These are phyloP conservation scores for Bombus balteatus DNA, from an alignment of 1,140 invertebrate genomes.

Conservation along the genomic window DNA sequence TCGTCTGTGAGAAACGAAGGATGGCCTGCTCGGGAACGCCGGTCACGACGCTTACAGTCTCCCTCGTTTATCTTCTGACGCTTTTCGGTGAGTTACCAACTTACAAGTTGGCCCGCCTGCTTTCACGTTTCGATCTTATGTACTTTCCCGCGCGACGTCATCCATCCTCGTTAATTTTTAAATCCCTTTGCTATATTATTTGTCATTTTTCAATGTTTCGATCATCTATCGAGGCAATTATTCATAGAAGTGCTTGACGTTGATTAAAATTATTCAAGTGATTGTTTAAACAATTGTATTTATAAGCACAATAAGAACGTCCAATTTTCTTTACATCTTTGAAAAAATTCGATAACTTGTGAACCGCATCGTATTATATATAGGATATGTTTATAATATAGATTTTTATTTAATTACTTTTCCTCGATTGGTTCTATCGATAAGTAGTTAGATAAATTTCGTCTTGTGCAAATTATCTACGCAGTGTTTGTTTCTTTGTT, in stretches of 20 bases:
- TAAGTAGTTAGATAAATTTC: neutral
- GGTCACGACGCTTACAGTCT: slow-evolving; percentile 80
- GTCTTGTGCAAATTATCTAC: neutral
- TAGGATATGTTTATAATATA: neutral
- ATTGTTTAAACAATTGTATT: neutral
- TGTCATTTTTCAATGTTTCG: slow-evolving; percentile 12
- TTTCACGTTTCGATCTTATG: slow-evolving; percentile 4
- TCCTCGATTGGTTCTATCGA: neutral
- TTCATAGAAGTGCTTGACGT: neutral
- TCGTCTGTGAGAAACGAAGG: slow-evolving; percentile 62
- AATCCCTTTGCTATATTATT: neutral
- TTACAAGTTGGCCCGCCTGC: slow-evolving; percentile 50
- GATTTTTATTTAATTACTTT: neutral
- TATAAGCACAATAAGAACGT: neutral
- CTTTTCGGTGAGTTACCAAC: slow-evolving; percentile 77
- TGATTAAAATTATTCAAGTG: neutral
- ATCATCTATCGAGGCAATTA: neutral
- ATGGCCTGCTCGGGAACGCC: slow-evolving; percentile 81
- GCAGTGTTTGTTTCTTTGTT: neutral
- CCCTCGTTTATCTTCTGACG: slow-evolving; percentile 73
- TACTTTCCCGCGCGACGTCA: neutral
- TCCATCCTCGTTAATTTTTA: slow-evolving; percentile 34
- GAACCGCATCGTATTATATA: neutral
- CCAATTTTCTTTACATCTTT: no score
- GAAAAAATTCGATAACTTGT: no score